phyloP scores from a whole-genome alignment of 2,888 invertebrate genomes.

The Euproctis similis region DNA sequence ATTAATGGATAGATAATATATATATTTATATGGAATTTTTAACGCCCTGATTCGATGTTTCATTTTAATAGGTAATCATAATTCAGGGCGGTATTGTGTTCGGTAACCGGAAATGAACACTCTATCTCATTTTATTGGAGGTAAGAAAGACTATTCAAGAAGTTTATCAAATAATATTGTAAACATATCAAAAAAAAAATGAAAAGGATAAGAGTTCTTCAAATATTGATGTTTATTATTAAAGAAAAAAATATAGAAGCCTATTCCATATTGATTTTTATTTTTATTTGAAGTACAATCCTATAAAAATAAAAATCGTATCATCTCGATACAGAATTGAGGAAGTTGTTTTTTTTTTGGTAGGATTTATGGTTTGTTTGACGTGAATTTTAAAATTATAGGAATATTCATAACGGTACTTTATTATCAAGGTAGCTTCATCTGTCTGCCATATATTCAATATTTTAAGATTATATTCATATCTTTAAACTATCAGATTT shows the following conservation, averaged over 20 bases:
- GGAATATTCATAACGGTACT: too few species aligned
- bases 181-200: constrained; percentile 32
- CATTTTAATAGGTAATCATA: constrained; percentile 42
- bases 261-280: constrained; percentile 8
- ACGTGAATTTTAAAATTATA: too few species aligned
- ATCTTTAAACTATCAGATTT: too few species aligned
- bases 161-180: constrained; percentile 42
- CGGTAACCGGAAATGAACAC: constrained; percentile 44
- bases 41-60: constrained; percentile 54
- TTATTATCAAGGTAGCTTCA: too few species aligned
- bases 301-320: constrained; percentile 5
- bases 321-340: constrained; percentile 1
- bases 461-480: too few species aligned
- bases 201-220: constrained; percentile 23
- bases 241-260: constrained; percentile 4
- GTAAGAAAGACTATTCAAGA: constrained; percentile 35
- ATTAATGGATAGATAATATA: constrained; percentile 64
- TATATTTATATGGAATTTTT: constrained; percentile 51
- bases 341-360: too few species aligned
- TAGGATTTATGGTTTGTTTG: too few species aligned
- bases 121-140: constrained; percentile 61
- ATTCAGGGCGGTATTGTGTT: constrained; percentile 11
- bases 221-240: constrained; percentile 22
- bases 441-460: too few species aligned
- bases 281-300: constrained; percentile 3